A percentile compares a stretch with the other conserved stretches of the same genome.
These are phyloP conservation scores for Eupithecia inturbata DNA, from an alignment of 2,888 invertebrate genomes.

Conservation along the genomic window DNA sequence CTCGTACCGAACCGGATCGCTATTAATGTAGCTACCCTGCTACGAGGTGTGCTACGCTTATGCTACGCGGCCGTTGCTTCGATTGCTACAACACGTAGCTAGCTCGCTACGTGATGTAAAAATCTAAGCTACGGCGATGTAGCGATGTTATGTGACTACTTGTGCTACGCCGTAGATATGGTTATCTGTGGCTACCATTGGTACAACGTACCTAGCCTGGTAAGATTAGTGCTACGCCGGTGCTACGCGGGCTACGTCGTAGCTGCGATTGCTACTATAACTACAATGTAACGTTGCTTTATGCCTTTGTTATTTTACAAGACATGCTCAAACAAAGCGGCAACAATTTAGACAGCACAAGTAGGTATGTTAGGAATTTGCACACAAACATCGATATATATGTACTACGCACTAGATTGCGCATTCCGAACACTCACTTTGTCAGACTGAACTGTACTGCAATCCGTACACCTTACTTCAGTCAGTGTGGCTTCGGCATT, in stretches of 20 bases:
- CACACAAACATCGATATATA: no score
- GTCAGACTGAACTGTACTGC: no score
- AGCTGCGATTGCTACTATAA: not conserved
- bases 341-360: not conserved
- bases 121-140: no score
- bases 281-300: not conserved
- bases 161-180: not conserved
- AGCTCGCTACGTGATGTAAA: no score
- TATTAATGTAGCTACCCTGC: not conserved
- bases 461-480: no score
- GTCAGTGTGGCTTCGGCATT: no score
- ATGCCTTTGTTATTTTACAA: not conserved
- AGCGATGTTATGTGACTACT: no score
- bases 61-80: no score
- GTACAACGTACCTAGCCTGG: not conserved
- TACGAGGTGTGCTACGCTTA: not conserved
- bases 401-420: no score
- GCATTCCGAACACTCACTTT: no score
- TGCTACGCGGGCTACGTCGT: not conserved
- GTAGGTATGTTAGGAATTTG: conserved; percentile 1
- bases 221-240: not conserved
- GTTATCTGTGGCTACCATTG: not conserved
- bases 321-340: not conserved
- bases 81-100: no score
- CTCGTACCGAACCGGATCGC: no score